Evolutionary conservation across 2,113 vertebrate species (phyloP).

Genomic region (Arenaria interpres): DNA sequence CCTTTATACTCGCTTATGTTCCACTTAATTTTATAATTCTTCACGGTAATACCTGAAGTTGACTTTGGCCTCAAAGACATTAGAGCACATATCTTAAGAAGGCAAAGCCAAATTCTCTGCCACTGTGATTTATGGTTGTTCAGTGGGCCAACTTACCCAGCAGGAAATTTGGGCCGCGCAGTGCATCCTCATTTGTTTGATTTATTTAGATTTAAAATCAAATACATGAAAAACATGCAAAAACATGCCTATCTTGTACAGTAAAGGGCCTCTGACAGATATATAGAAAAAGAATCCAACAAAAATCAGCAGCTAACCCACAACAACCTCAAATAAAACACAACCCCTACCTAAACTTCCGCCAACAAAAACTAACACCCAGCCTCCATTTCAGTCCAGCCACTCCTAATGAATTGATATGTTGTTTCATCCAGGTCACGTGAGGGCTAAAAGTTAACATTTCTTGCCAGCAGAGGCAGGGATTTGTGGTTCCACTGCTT

Average conservation of each 20-base stretch:
- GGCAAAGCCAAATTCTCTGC: neutral
- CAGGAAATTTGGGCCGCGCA: rapidly evolving
- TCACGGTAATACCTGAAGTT: conserved; percentile 10
- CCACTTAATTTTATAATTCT: conserved; percentile 31
- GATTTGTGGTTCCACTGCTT: neutral
- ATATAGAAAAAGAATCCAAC: conserved; percentile 11
- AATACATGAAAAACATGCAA: neutral
- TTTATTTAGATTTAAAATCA: conserved; percentile 22
- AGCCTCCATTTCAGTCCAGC: neutral
- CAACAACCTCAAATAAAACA: conserved; percentile 54
- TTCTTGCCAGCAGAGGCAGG: conserved; percentile 13
- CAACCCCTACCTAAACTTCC: conserved; percentile 20
- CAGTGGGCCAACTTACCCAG: neutral
- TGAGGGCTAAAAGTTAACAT: neutral
- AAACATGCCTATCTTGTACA: neutral
- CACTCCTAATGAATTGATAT: conserved; percentile 4
- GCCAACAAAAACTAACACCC: conserved; percentile 21
- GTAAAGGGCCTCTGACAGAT: conserved; percentile 5
- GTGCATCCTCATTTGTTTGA: conserved; percentile 21
- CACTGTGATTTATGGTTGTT: neutral
- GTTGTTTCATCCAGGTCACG: neutral
- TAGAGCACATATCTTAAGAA: neutral
- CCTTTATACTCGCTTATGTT: neutral
- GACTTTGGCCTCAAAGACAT: neutral
- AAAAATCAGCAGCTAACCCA: conserved; percentile 37